These are phyloP conservation scores for Macroramphosus scolopax DNA, from an alignment of 2,797 vertebrate species.

Conservation along the genomic window DNA sequence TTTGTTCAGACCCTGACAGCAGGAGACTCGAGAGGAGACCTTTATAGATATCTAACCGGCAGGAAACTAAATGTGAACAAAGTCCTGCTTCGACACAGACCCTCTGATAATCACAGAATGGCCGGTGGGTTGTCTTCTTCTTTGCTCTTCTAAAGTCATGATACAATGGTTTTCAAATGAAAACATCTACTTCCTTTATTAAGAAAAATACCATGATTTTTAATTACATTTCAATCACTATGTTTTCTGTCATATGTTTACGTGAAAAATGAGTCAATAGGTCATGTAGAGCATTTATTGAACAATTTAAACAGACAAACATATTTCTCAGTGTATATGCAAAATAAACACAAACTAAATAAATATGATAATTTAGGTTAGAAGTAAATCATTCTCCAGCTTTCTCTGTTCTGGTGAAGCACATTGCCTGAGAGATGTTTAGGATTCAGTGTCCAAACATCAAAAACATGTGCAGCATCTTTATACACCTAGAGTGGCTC, in stretches of 20 bases:
- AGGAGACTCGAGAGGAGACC: not conserved
- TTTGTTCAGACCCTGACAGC: no score
- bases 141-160: no score
- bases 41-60: not conserved
- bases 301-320: slow-evolving; percentile 48
- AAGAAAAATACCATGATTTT: no score
- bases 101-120: no score
- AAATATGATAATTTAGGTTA: slow-evolving; percentile 56
- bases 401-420: slow-evolving; percentile 36
- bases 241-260: no score
- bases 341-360: slow-evolving; percentile 47
- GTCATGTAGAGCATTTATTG: slow-evolving; percentile 58
- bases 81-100: no score
- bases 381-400: slow-evolving; percentile 31
- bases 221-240: no score
- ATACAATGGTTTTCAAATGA: no score
- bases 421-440: slow-evolving; percentile 60
- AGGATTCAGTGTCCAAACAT: slow-evolving; percentile 37
- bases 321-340: slow-evolving; percentile 24
- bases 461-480: slow-evolving; percentile 57
- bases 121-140: no score
- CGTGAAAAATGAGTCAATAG: no score
- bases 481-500: slow-evolving; percentile 18
- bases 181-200: no score
- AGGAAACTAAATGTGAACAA: not conserved